These are phyloP conservation scores for Axinella damicornis DNA, from an alignment of 37 sponge, comb jelly and placozoan species.

Conservation along the genomic window DNA sequence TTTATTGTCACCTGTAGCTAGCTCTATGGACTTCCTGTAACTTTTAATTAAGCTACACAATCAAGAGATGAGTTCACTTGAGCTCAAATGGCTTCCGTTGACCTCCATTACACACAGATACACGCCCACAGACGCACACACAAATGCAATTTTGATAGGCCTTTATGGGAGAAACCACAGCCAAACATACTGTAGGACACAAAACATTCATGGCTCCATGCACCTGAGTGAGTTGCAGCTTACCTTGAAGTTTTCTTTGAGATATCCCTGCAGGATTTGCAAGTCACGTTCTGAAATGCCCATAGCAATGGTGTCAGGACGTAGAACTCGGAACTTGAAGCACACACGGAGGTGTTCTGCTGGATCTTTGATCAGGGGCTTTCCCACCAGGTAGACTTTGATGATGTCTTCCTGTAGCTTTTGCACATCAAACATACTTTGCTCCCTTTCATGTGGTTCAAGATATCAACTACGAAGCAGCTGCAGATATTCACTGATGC, in stretches of 20 bases:
- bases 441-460: background rate
- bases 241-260: background rate
- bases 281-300: background rate
- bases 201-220: too few relatives aligned
- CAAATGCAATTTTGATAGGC: too few relatives aligned
- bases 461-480: constrained; percentile 32
- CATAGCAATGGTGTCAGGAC: background rate
- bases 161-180: background rate
- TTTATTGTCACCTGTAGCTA: too few relatives aligned
- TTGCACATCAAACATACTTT: constrained; percentile 36
- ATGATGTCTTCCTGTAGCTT: constrained; percentile 58
- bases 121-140: too few relatives aligned
- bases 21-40: too few relatives aligned
- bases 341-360: constrained; percentile 7
- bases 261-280: too few relatives aligned
- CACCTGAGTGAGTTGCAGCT: too few relatives aligned
- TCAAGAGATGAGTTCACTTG: too few relatives aligned
- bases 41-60: too few relatives aligned
- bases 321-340: constrained; percentile 49
- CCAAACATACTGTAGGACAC: too few relatives aligned
- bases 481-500: constrained; percentile 17
- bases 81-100: too few relatives aligned
- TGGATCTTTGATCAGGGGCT: constrained; percentile 28
- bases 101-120: too few relatives aligned
- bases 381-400: constrained; percentile 50